Conservation (phyloP, 2,113 vertebrate species). For the Xenotilapia flavipinnis region DNA sequence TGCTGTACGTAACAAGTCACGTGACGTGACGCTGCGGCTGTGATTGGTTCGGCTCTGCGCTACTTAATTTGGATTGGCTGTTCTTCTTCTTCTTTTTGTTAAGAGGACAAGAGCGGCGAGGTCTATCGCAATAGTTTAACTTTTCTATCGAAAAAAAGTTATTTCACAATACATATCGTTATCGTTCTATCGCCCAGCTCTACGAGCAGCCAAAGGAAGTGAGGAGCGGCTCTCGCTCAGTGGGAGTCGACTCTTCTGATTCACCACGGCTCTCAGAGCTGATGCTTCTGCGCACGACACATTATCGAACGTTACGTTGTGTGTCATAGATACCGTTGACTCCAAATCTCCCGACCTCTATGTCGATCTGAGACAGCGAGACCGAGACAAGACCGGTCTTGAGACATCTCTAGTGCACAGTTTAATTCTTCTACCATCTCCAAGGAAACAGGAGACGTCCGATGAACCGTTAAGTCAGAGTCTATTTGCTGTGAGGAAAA, state of each 20-base stretch:
- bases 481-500: neutral
- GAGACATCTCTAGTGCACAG: neutral
- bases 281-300: neutral
- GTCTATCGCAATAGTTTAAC: too few relatives aligned
- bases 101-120: too few relatives aligned
- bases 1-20: too few relatives aligned
- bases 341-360: neutral
- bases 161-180: too few relatives aligned
- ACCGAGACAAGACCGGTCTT: too few relatives aligned
- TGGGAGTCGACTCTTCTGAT: neutral
- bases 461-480: neutral
- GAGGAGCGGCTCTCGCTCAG: neutral
- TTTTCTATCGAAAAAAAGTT: too few relatives aligned
- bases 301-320: neutral
- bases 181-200: too few relatives aligned
- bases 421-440: neutral
- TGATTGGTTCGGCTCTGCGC: too few relatives aligned
- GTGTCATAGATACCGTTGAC: neutral
- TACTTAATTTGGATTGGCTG: too few relatives aligned
- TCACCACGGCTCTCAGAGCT: too few relatives aligned
- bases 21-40: too few relatives aligned
- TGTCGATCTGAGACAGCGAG: neutral
- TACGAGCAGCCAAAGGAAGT: rapidly evolving
- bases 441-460: neutral
- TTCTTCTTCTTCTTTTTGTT: too few relatives aligned